phyloP scores from a whole-genome alignment of 2,113 vertebrate genomes.

The Garra rufa region DNA sequence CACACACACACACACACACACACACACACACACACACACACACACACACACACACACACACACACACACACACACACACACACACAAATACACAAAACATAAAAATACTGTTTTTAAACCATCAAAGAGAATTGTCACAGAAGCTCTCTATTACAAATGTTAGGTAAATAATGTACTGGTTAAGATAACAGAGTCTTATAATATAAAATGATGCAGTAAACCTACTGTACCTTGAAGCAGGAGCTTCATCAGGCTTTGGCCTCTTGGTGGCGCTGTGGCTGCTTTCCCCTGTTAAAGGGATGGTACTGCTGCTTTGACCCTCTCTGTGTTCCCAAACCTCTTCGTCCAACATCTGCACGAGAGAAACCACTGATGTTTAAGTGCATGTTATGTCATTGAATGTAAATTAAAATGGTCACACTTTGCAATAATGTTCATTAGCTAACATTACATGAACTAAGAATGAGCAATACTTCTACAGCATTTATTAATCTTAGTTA shows the following conservation, averaged over 20 bases:
- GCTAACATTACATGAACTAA: too few species aligned
- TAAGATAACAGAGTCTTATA: background rate
- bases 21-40: too few species aligned
- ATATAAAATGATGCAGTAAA: background rate
- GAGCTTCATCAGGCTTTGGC: constrained; percentile 73
- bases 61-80: too few species aligned
- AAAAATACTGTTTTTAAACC: too few species aligned
- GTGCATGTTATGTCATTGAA: background rate
- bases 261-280: constrained; percentile 80
- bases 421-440: too few species aligned
- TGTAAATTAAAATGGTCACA: background rate
- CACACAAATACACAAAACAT: too few species aligned
- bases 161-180: background rate
- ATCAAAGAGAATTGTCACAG: background rate
- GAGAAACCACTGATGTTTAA: constrained; percentile 43
- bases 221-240: constrained; percentile 61
- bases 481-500: too few species aligned
- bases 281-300: constrained; percentile 70
- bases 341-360: constrained; percentile 66
- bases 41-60: too few species aligned
- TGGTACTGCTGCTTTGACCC: constrained; percentile 66
- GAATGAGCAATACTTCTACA: too few species aligned
- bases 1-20: too few species aligned
- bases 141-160: background rate
- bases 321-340: constrained; percentile 62